phyloP scores from a whole-genome alignment of 2,888 invertebrate genomes.

The Platycheirus albimanus region DNA sequence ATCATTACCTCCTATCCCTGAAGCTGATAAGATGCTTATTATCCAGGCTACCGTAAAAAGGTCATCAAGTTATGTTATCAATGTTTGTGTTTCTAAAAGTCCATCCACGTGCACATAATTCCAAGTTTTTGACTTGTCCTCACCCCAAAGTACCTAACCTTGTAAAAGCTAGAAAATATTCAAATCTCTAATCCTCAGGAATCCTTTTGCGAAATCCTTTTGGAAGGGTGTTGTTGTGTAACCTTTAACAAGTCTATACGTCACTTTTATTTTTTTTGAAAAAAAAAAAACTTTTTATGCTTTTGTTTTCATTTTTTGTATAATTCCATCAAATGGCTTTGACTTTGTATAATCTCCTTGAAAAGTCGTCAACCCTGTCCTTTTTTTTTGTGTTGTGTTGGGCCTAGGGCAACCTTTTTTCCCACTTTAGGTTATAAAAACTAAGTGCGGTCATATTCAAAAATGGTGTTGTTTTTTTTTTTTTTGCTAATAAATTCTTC shows the following conservation, averaged over 20 bases:
- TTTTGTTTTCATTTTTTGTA: not conserved
- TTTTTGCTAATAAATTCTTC: not conserved
- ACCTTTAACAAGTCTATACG: not conserved
- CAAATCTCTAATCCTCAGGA: not conserved
- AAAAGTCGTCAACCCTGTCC: not conserved
- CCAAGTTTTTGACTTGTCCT: too few relatives aligned
- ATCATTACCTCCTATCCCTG: too few relatives aligned
- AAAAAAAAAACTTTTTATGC: not conserved
- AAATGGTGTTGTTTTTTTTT: not conserved
- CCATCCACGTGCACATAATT: too few relatives aligned
- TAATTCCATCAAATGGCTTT: not conserved
- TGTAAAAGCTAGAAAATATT: too few relatives aligned
- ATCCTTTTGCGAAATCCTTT: not conserved
- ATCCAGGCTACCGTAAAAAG: too few relatives aligned
- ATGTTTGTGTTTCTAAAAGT: too few relatives aligned
- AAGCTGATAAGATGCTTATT: too few relatives aligned
- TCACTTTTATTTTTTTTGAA: not conserved
- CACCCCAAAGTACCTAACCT: too few relatives aligned
- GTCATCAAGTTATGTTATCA: too few relatives aligned
- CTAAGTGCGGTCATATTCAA: not conserved
- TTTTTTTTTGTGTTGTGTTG: too few relatives aligned
- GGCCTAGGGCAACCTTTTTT: not conserved
- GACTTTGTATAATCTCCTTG: not conserved
- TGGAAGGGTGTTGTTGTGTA: not conserved
- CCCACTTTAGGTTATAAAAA: conserved; percentile 1